phyloP scores from a whole-genome alignment of 2,113 vertebrate genomes.

The Collichthys lucidus region DNA sequence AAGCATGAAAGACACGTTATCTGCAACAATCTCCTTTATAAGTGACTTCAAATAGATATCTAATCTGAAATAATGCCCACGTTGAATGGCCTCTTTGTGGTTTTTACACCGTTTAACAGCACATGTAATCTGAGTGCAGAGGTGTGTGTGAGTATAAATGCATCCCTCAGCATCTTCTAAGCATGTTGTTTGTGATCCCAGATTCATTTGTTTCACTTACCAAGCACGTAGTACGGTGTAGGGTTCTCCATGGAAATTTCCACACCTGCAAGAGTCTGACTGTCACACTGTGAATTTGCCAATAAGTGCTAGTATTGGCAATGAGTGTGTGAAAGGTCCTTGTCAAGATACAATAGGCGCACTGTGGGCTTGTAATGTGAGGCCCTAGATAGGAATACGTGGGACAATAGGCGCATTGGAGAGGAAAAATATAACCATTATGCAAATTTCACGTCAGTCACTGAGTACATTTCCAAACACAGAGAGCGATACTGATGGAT shows the following conservation, averaged over 20 bases:
- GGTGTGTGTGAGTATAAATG: not conserved
- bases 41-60: constrained; percentile 21
- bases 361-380: constrained; percentile 79
- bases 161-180: not conserved
- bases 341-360: constrained; percentile 73
- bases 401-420: constrained; percentile 74
- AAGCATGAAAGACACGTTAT: not conserved
- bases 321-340: constrained; percentile 72
- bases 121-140: constrained; percentile 14
- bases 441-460: constrained; percentile 56
- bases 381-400: constrained; percentile 68
- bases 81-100: constrained; percentile 1
- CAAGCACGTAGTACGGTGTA: not conserved
- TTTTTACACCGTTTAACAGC: not conserved
- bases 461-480: constrained; percentile 20
- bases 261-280: constrained; percentile 66
- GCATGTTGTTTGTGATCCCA: constrained; percentile 4
- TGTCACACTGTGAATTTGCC: constrained; percentile 48
- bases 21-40: not conserved
- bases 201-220: constrained; percentile 15
- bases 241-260: constrained; percentile 66
- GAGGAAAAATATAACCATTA: constrained; percentile 44
- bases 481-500: not conserved
- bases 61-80: not conserved
- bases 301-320: constrained; percentile 67